phyloP scores from a whole-genome alignment of 2,888 invertebrate genomes.

The Tromatobia lineatoria region DNA sequence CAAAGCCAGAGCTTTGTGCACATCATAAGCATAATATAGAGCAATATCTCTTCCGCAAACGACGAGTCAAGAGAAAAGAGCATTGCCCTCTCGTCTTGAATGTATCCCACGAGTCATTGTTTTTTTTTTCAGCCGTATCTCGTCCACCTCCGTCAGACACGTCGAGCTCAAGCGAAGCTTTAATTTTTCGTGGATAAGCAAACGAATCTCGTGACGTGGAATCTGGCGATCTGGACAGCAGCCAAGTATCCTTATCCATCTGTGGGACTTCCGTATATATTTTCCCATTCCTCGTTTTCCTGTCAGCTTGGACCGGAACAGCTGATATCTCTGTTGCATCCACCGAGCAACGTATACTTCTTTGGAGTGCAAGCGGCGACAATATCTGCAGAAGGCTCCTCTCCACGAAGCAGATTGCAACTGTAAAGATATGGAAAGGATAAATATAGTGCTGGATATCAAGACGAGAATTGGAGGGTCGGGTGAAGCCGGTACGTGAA shows the following conservation, averaged over 20 bases:
- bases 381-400: neutral
- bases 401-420: neutral
- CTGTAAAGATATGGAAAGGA: neutral
- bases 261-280: neutral
- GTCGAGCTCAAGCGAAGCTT: neutral
- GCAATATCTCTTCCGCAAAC: neutral
- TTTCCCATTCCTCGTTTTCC: neutral
- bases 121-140: neutral
- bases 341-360: neutral
- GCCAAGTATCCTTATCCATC: conserved; percentile 58
- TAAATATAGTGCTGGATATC: neutral
- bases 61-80: neutral
- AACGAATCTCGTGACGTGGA: conserved; percentile 15
- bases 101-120: neutral
- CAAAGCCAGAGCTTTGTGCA: too few relatives aligned
- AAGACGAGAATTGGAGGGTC: neutral
- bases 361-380: neutral
- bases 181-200: conserved; percentile 11
- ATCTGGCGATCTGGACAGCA: conserved; percentile 48
- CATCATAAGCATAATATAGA: too few relatives aligned
- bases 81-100: conserved; percentile 1
- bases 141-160: neutral
- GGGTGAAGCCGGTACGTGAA: neutral
- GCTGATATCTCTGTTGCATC: conserved; percentile 1
- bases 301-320: neutral